Conservation (phyloP, 1,140 invertebrate genomes). For the Scaptomyza hsui region DNA sequence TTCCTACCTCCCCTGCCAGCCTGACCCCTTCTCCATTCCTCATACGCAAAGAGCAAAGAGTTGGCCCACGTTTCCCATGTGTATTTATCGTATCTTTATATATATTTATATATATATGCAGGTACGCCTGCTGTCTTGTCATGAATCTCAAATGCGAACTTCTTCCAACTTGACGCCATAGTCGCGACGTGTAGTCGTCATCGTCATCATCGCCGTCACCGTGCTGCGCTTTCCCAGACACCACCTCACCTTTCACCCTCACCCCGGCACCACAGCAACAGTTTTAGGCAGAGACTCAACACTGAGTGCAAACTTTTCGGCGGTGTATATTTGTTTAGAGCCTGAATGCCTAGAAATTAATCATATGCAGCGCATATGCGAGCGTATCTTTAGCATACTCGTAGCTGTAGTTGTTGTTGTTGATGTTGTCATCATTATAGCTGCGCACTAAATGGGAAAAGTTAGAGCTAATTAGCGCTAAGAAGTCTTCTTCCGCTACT, state of each 20-base stretch:
- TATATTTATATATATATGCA: background rate
- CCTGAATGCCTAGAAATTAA: slow-evolving; percentile 62
- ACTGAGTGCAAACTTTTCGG: slow-evolving; percentile 42
- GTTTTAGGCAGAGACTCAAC: background rate
- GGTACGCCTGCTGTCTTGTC: slow-evolving; percentile 21
- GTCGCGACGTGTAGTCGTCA: background rate
- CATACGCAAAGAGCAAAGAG: background rate
- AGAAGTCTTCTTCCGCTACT: slow-evolving; percentile 25
- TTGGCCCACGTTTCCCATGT: slow-evolving; percentile 1
- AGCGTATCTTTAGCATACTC: background rate
- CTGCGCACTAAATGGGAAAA: slow-evolving; percentile 61
- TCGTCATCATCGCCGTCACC: background rate
- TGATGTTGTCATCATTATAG: slow-evolving; percentile 8
- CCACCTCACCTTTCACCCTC: background rate
- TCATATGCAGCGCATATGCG: slow-evolving; percentile 52
- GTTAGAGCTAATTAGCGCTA: slow-evolving; percentile 67
- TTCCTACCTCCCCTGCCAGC: slow-evolving; percentile 14
- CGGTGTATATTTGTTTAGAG: slow-evolving; percentile 66
- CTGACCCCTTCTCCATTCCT: background rate
- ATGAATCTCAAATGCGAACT: slow-evolving; percentile 29
- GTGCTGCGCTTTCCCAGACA: slow-evolving; percentile 11
- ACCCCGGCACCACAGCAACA: background rate
- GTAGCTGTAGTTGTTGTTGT: slow-evolving; percentile 7
- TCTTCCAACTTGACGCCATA: slow-evolving; percentile 8
- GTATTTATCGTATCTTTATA: background rate